A percentile compares a stretch with the other conserved stretches of the same genome.
Conservation (phyloP, 2,888 invertebrate genomes). For the Euspilapteryx auroguttella region DNA sequence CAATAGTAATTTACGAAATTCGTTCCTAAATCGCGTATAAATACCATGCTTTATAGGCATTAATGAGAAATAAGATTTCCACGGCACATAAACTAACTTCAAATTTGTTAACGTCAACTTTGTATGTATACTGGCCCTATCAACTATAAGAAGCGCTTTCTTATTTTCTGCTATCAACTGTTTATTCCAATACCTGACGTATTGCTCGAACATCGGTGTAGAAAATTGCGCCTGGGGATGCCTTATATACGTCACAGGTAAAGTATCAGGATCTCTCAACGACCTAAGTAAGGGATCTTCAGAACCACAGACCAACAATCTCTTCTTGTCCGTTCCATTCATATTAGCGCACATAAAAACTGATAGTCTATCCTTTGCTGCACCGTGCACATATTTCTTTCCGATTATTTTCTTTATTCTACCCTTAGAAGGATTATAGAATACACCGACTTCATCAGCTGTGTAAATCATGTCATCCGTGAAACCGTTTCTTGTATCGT, state of each 20-base stretch:
- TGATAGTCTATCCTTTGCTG: constrained; percentile 17
- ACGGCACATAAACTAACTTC: constrained; percentile 21
- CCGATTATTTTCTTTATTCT: constrained; percentile 19
- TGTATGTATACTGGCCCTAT: constrained; percentile 22
- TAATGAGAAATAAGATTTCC: constrained; percentile 19
- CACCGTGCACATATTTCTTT: constrained; percentile 21
- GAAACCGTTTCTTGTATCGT: constrained; percentile 16
- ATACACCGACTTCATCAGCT: constrained; percentile 22
- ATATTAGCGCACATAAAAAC: constrained; percentile 22
- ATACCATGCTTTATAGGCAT: constrained; percentile 23
- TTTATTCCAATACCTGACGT: constrained; percentile 20
- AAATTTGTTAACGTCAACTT: constrained; percentile 20
- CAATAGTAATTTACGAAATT: constrained; percentile 17
- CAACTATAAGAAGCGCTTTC: constrained; percentile 17
- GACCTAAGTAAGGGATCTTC: constrained; percentile 20
- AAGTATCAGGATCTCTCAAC: constrained; percentile 15
- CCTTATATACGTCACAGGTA: constrained; percentile 21
- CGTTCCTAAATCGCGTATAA: constrained; percentile 15
- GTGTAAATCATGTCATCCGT: constrained; percentile 21
- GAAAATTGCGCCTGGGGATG: constrained; percentile 21
- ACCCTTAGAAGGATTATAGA: constrained; percentile 22
- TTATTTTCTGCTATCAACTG: constrained; percentile 14
- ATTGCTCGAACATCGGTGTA: constrained; percentile 22
- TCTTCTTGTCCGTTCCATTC: constrained; percentile 19
- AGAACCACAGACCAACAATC: constrained; percentile 19